Evolutionary conservation across 2,888 invertebrate species (phyloP), one percentile per base, ranked within the genome.

Genomic region (Scrobipalpa atriplicella): DNA sequence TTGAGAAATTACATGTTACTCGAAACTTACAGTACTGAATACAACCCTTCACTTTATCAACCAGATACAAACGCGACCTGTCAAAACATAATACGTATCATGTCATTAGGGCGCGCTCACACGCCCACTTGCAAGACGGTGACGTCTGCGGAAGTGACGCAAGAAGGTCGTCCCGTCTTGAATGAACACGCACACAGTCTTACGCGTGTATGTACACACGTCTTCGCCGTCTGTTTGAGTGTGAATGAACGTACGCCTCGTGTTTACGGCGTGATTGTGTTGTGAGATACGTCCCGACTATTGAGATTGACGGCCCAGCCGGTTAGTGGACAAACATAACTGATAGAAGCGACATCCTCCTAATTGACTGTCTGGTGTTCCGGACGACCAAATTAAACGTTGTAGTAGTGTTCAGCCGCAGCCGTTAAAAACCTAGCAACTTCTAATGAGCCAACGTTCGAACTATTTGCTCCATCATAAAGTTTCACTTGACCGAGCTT

Each of bases 111-210:
- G 84, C 75, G 79, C 73, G 82, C 82, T 82, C 85, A 86, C 86
- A 89, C 89, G 86, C 83, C 86, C 86, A 86, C 86, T 90, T 87
- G 52, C 19, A 86, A 90, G 87, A 86, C 82, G 79, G 82, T 86
- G 85, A 89, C 88, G 87, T 86, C 85, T 80, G 70, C 75, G 90
- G 91, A 91, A 81, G 84, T 89, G 85, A 90, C 91, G 91, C 77
- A 87, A 88, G 85, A 78, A 85, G 81, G 79, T 81, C 80, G 78
- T 69, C 69, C 74, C 75, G 81, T 87, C 87, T 90, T 90, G 85
- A 90, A 92, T 90, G 78, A 75, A 69, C 78, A 84, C 88, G 81
- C 88, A 89, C 86, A 89, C 89, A 75, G 70, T 67, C 74, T 69
- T 70, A 74, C 67, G 68, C 65, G 51, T 71, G 67, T 72, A 47